These are phyloP conservation scores for Morone chrysops DNA, from an alignment of 2,113 vertebrate species.

Conservation along the genomic window DNA sequence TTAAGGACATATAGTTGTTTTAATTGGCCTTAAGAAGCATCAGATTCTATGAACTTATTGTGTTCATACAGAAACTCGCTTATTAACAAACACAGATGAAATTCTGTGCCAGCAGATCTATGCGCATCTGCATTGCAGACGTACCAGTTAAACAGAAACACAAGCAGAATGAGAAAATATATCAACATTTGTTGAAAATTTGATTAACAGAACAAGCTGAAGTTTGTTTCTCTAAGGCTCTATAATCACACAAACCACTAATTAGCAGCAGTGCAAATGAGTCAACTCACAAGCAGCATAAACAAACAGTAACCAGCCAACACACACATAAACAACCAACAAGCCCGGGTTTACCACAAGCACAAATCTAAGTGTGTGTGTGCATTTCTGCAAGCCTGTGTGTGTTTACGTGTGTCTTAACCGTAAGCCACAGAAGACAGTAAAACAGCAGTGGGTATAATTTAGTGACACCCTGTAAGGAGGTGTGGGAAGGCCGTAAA, in stretches of 20 bases:
- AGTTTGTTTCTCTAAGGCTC: constrained; percentile 55
- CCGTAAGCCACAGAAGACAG: constrained; percentile 82
- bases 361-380: constrained; percentile 48
- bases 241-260: constrained; percentile 78
- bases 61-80: neutral
- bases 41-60: constrained; percentile 4
- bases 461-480: constrained; percentile 85
- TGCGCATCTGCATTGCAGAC: constrained; percentile 54
- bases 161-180: constrained; percentile 35
- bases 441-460: constrained; percentile 87
- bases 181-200: constrained; percentile 62
- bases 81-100: constrained; percentile 26
- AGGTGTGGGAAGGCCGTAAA: constrained; percentile 84
- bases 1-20: constrained; percentile 5
- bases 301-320: constrained; percentile 74
- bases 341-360: constrained; percentile 75
- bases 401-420: constrained; percentile 70
- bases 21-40: constrained; percentile 28
- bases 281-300: constrained; percentile 69
- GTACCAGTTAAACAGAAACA: constrained; percentile 45
- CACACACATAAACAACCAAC: constrained; percentile 78
- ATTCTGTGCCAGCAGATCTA: constrained; percentile 27
- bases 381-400: constrained; percentile 52
- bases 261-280: constrained; percentile 79
- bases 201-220: constrained; percentile 69